Evolutionary conservation across 2,113 vertebrate genomes (phyloP).

Genomic region (Cheirogaleus medius): DNA sequence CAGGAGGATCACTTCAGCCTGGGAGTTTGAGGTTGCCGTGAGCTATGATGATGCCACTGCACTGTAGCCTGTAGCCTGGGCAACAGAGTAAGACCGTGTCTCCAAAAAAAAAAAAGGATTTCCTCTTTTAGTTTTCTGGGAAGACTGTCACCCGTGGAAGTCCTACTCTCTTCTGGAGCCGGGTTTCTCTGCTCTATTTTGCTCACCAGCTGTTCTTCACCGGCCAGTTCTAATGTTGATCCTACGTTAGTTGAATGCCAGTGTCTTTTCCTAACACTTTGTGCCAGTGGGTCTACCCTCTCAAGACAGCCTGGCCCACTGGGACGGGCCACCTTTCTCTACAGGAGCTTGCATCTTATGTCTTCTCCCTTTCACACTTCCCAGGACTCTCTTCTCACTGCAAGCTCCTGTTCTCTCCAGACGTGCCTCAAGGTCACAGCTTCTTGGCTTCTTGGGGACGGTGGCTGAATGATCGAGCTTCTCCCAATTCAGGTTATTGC

Average conservation of each 20-base stretch:
- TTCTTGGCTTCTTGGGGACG: not conserved
- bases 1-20: not conserved
- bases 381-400: not conserved
- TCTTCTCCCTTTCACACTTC: too few species aligned
- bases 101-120: not conserved
- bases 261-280: not conserved
- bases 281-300: not conserved
- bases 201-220: rapidly evolving
- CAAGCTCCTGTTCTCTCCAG: not conserved
- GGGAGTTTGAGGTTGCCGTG: too few species aligned
- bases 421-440: rapidly evolving
- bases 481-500: too few species aligned
- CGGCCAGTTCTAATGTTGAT: not conserved
- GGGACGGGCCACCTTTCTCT: not conserved
- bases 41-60: too few species aligned
- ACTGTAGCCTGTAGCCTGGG: too few species aligned
- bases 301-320: too few species aligned
- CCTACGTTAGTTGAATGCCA: rapidly evolving
- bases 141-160: not conserved
- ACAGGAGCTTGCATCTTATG: rapidly evolving
- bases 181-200: not conserved
- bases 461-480: rapidly evolving
- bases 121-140: not conserved
- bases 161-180: not conserved
- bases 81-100: not conserved